These are phyloP conservation scores for Kuschelorhynchus macadamiae DNA, from an alignment of 2,888 invertebrate genomes.

Conservation along the genomic window DNA sequence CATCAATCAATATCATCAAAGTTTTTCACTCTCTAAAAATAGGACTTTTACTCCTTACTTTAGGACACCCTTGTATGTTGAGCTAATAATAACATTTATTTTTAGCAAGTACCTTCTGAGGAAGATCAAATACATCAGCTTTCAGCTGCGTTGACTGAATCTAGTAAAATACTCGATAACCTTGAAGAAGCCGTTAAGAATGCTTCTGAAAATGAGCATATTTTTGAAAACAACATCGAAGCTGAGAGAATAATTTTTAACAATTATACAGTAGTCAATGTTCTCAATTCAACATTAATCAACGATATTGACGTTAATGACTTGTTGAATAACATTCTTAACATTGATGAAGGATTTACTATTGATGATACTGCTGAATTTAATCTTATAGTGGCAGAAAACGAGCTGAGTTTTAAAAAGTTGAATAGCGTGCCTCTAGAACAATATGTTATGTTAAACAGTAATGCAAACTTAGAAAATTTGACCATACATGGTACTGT, in stretches of 20 bases:
- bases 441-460: slow-evolving; percentile 56
- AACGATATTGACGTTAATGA: slow-evolving; percentile 57
- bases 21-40: no score
- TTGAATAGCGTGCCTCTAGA: slow-evolving; percentile 60
- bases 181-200: slow-evolving; percentile 15
- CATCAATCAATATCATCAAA: no score
- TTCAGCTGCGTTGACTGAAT: slow-evolving; percentile 19
- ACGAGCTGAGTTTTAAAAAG: slow-evolving; percentile 52
- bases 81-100: not conserved
- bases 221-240: slow-evolving; percentile 40
- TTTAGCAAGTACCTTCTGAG: slow-evolving; percentile 30
- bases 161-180: slow-evolving; percentile 3
- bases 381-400: slow-evolving; percentile 57
- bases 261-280: slow-evolving; percentile 55
- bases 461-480: slow-evolving; percentile 54
- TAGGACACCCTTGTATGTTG: no score
- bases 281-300: slow-evolving; percentile 56
- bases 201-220: slow-evolving; percentile 8
- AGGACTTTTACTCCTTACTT: no score
- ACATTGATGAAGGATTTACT: slow-evolving; percentile 57
- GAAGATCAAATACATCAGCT: slow-evolving; percentile 33
- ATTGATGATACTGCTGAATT: slow-evolving; percentile 54
- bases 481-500: slow-evolving; percentile 62
- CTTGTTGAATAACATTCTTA: slow-evolving; percentile 58
- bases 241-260: slow-evolving; percentile 58